Percentiles rank a stretch among this genome's conserved stretches.
Conservation (phyloP, 2,113 vertebrate species). For the Cynoglossus semilaevis region DNA sequence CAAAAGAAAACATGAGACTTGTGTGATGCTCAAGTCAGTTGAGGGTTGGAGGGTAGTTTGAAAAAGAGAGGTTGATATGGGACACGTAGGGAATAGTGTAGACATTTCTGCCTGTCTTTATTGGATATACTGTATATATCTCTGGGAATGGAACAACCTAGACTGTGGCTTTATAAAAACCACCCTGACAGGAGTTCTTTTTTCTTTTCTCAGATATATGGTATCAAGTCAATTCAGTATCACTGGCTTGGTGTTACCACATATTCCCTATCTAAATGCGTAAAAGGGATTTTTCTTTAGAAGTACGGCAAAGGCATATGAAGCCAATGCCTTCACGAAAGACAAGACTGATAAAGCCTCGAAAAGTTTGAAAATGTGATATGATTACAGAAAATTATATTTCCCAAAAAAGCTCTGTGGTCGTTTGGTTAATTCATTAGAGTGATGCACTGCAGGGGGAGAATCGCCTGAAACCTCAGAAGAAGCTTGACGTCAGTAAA, state of each 20-base stretch:
- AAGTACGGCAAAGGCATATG: constrained; percentile 11
- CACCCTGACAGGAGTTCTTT: constrained; percentile 21
- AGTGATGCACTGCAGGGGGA: neutral
- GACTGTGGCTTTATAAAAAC: constrained; percentile 14
- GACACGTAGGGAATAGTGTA: constrained; percentile 22
- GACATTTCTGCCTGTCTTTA: constrained; percentile 25
- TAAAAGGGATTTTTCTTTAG: constrained; percentile 28
- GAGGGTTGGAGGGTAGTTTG: constrained; percentile 5
- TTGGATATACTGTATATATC: constrained; percentile 4
- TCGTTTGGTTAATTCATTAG: neutral
- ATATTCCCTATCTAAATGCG: constrained; percentile 35
- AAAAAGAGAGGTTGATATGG: constrained; percentile 19
- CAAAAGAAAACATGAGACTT: constrained; percentile 9
- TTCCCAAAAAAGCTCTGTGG: neutral
- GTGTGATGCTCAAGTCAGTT: constrained; percentile 17
- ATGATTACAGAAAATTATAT: constrained; percentile 1
- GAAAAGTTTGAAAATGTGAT: constrained; percentile 5
- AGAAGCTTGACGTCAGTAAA: constrained; percentile 17
- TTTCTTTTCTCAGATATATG: constrained; percentile 22
- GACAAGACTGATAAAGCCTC: constrained; percentile 4
- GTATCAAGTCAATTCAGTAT: constrained; percentile 27
- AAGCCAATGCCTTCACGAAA: neutral
- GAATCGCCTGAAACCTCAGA: neutral
- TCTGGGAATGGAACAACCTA: constrained; percentile 20
- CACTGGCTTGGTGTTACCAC: constrained; percentile 15